phyloP scores from a whole-genome alignment of 2,113 vertebrate genomes.

The Pongo pygmaeus region DNA sequence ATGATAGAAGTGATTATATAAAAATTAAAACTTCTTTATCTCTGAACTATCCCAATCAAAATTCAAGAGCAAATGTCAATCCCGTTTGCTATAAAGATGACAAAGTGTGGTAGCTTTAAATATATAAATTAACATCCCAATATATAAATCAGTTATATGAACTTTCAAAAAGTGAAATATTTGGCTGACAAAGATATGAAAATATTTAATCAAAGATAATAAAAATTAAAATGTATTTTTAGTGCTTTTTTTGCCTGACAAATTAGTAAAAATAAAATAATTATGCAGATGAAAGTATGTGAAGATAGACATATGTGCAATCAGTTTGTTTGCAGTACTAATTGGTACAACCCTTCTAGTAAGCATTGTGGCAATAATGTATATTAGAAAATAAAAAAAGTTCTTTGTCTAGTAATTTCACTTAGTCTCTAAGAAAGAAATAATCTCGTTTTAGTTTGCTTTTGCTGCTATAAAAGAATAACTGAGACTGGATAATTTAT shows the following conservation, averaged over 20 bases:
- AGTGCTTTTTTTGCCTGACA: background rate
- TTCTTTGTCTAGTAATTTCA: background rate
- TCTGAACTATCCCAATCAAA: background rate
- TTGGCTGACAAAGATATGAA: background rate
- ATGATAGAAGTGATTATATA: background rate
- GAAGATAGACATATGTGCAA: background rate
- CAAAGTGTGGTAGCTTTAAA: background rate
- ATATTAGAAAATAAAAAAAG: background rate
- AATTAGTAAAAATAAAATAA: background rate
- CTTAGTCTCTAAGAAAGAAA: background rate
- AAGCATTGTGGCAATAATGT: background rate
- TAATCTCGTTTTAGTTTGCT: background rate
- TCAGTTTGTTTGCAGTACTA: background rate
- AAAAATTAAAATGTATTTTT: background rate
- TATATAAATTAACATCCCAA: background rate
- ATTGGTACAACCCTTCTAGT: background rate
- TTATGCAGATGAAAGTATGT: background rate
- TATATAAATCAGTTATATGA: background rate
- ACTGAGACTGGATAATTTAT: background rate
- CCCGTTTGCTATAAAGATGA: background rate
- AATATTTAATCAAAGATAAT: background rate
- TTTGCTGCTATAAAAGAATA: background rate
- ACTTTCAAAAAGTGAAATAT: background rate
- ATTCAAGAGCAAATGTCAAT: background rate
- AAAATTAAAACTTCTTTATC: background rate